A percentile compares a stretch with the other conserved stretches of the same genome.
phyloP scores from a whole-genome alignment of 2,888 invertebrate species.

The Pogonocherus hispidulus region DNA sequence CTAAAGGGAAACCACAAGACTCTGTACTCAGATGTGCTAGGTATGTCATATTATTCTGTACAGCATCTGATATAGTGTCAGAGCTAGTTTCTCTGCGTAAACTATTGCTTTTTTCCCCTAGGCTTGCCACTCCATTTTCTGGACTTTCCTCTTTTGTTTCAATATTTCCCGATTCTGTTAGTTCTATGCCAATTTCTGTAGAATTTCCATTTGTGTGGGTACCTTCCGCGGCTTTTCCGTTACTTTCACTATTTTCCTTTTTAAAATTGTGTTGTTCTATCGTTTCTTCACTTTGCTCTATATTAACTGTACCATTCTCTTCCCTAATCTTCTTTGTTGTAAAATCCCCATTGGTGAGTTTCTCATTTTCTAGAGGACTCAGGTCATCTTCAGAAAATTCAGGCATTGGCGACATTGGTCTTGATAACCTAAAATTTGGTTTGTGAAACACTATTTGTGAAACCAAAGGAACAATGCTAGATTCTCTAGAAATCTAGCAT shows the following conservation, averaged over 20 bases:
- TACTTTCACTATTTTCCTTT: slow-evolving; percentile 22
- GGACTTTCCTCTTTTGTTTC: slow-evolving; percentile 32
- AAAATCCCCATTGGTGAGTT: slow-evolving; percentile 38
- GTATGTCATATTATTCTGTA: slow-evolving; percentile 74
- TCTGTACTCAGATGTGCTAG: slow-evolving; percentile 77
- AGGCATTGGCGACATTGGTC: slow-evolving; percentile 82
- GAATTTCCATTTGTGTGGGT: slow-evolving; percentile 46
- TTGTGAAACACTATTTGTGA: not conserved
- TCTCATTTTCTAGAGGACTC: slow-evolving; percentile 56
- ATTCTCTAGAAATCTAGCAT: too few species aligned
- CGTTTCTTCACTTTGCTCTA: slow-evolving; percentile 25
- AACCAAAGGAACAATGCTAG: too few species aligned
- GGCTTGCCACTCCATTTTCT: slow-evolving; percentile 30
- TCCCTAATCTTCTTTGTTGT: slow-evolving; percentile 38
- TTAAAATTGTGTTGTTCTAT: slow-evolving; percentile 29
- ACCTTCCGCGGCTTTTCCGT: slow-evolving; percentile 43
- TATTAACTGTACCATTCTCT: slow-evolving; percentile 26
- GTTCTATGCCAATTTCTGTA: slow-evolving; percentile 63
- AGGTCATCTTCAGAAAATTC: slow-evolving; percentile 72
- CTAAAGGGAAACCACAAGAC: slow-evolving; percentile 89
- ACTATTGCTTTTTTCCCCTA: slow-evolving; percentile 66
- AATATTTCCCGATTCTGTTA: slow-evolving; percentile 65
- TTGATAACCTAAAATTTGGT: slow-evolving; percentile 72
- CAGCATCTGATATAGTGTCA: slow-evolving; percentile 73
- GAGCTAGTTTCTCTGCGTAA: slow-evolving; percentile 81